Conservation (phyloP, 2,113 vertebrate genomes). For the Machaerirhynchus nigripectus region DNA sequence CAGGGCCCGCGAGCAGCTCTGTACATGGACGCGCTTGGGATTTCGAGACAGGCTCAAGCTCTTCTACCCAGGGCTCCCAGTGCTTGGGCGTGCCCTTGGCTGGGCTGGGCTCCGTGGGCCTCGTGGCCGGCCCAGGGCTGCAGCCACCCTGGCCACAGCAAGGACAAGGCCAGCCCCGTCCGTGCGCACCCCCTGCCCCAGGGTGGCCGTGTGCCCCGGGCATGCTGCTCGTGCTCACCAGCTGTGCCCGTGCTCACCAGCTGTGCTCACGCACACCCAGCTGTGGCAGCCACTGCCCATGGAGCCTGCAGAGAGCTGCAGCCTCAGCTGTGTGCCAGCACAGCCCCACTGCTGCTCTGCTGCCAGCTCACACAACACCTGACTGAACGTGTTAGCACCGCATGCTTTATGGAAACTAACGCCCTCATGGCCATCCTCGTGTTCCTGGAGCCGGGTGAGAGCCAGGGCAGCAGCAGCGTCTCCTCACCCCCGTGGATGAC, state of each 20-base stretch:
- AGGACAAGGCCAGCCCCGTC: fast-evolving
- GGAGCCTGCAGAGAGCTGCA: conserved; percentile 61
- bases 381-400: not conserved
- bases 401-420: not conserved
- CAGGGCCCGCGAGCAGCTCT: fast-evolving
- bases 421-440: not conserved
- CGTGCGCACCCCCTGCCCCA: fast-evolving
- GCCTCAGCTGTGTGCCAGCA: not conserved
- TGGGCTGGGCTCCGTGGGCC: fast-evolving
- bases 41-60: fast-evolving
- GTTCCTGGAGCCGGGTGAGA: not conserved
- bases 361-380: not conserved
- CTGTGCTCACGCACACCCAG: no score
- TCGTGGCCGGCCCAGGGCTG: fast-evolving
- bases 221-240: fast-evolving
- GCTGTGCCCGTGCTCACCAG: no score
- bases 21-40: fast-evolving
- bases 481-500: not conserved
- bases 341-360: not conserved
- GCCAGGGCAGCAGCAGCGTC: not conserved
- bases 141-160: not conserved
- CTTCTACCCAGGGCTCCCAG: not conserved
- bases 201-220: fast-evolving
- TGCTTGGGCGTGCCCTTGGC: fast-evolving
- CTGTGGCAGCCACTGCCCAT: not conserved